Percentiles rank a stretch among this genome's conserved stretches.
Evolutionary conservation across 2,113 vertebrate genomes (phyloP).

Genomic region (Cranoglanis bouderius): DNA sequence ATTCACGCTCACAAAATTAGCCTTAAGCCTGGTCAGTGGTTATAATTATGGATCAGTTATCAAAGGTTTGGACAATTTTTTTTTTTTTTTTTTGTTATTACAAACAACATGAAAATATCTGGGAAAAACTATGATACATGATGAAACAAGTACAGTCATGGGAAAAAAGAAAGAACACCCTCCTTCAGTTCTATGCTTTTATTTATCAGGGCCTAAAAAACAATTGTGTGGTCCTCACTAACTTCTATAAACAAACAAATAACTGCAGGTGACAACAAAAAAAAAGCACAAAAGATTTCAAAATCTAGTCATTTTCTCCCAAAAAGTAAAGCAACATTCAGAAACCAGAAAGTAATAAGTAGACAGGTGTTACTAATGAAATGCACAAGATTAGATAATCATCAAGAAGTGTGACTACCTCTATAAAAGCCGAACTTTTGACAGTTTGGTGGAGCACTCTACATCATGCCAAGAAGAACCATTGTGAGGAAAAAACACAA

Average conservation of each 20-base stretch:
- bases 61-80: background rate
- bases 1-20: background rate
- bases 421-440: background rate
- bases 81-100: background rate
- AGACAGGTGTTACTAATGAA: background rate
- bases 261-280: background rate
- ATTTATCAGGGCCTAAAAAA: too few relatives aligned
- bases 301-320: background rate
- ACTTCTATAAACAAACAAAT: too few relatives aligned
- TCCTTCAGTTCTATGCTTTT: background rate
- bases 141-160: background rate
- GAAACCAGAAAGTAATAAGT: background rate
- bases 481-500: background rate
- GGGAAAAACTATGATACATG: background rate
- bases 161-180: background rate
- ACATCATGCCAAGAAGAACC: background rate
- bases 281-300: background rate
- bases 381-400: background rate
- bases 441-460: background rate
- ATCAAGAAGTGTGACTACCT: background rate
- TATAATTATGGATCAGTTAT: background rate
- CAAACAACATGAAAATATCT: background rate
- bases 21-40: background rate
- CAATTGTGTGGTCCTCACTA: too few relatives aligned
- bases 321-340: background rate